Base-by-base conservation (phyloP, 2,113 vertebrate species). In the Sylvia atricapilla region DNA sequence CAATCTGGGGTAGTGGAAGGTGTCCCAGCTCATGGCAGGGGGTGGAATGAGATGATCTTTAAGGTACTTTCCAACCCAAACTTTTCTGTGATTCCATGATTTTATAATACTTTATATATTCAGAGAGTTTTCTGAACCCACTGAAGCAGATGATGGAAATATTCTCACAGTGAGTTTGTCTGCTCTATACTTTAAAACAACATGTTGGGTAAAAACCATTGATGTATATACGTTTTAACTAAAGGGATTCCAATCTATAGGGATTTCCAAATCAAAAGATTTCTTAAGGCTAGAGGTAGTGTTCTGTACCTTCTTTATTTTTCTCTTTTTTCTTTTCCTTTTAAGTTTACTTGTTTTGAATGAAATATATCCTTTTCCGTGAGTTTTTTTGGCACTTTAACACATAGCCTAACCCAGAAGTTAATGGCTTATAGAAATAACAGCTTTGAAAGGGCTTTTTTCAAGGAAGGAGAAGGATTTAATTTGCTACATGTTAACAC, bases 341-440 rank as follows among this genome's bases (percentile, higher is more conserved):
- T 12, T 23, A 81, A 31, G 5, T 92, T 80, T 86, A 47, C 52
- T 81, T 72, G 9, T 77, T 92, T 84, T 72, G 69, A 84, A 87
- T 75, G 64, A 93, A 93, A 84, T 92, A 83, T 53, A 76, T 69
- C 70, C 58, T 46, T 75, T 78, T 69, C 73, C 82, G 49, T 53
- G 80, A 78, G 44, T 6, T 56, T 63, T 85, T 92, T 86, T 84
- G 60, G 47, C 91, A 92, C 86, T 91, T 93, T 89, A 89, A 58
- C 64, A 79, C 74, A 64, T 27, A 79, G 39, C 20, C 41, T 73
- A 92, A 75, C 39, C 15, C 53, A 91, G 46, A 79, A 91, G 76
- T 75, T 84, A 91, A 79, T 69, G 70, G 22, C 17, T 75, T 92
- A 87, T 79, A 91, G 84, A 95, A 94, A 93, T 64, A 94, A 59